Conservation (phyloP, 2,797 vertebrate species). For the Luscinia luscinia region DNA sequence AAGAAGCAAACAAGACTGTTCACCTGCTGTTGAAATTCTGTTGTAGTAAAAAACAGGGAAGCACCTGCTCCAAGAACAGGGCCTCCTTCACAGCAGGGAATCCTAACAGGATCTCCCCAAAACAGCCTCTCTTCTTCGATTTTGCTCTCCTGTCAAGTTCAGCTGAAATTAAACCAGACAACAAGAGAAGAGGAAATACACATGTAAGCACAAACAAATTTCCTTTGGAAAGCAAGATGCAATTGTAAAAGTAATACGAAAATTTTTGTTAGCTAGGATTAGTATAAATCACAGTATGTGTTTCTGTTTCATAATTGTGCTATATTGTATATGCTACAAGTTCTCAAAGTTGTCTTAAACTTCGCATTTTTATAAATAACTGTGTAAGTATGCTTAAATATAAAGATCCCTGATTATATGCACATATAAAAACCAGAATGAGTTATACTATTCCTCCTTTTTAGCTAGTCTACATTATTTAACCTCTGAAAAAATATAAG, state of each 20-base stretch:
- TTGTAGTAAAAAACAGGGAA: background rate
- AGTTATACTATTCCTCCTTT: background rate
- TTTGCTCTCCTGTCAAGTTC: background rate
- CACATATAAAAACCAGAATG: background rate
- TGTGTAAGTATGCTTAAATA: background rate
- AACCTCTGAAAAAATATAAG: background rate
- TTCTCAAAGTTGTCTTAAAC: background rate
- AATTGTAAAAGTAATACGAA: background rate
- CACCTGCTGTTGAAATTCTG: background rate
- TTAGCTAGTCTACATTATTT: background rate
- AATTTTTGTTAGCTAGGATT: background rate
- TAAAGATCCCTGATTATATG: background rate
- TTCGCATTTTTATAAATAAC: background rate
- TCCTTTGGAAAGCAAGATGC: background rate
- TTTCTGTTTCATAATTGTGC: background rate
- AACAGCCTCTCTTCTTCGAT: background rate
- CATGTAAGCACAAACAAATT: background rate
- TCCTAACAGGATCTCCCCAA: accelerated
- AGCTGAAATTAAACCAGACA: background rate
- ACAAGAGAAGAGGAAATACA: background rate
- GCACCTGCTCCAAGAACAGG: accelerated
- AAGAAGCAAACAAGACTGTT: background rate
- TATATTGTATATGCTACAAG: background rate
- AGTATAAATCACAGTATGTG: background rate
- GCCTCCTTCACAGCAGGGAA: background rate